These are phyloP conservation scores for Cichladusa arquata DNA, from an alignment of 2,113 vertebrate genomes.

Conservation along the genomic window DNA sequence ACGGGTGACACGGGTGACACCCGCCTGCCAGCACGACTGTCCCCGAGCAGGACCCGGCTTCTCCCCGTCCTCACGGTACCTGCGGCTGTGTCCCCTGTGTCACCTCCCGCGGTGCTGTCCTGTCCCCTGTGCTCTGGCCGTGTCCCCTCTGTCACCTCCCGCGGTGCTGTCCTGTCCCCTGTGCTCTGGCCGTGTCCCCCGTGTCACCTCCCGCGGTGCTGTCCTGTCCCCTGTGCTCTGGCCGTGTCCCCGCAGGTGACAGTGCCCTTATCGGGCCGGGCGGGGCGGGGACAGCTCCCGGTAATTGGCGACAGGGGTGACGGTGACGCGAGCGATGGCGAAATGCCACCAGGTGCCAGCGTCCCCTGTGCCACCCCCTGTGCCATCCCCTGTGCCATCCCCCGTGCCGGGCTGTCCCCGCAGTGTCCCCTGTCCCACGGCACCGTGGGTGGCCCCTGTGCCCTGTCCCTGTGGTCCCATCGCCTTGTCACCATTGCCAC, in stretches of 20 bases:
- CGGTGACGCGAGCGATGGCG: not conserved
- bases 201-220: not conserved
- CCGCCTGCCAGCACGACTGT: not conserved
- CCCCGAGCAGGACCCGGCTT: not conserved
- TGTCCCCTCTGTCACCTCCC: fast-evolving
- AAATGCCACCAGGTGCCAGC: not conserved
- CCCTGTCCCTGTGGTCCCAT: not conserved
- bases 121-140: too few relatives aligned
- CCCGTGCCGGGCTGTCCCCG: not conserved
- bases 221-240: too few relatives aligned
- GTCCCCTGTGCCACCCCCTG: not conserved
- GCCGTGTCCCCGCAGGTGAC: not conserved
- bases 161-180: not conserved
- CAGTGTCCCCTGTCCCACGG: not conserved
- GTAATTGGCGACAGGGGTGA: not conserved
- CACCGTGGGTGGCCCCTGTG: not conserved
- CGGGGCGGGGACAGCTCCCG: not conserved
- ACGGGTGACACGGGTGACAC: not conserved
- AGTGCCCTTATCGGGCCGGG: not conserved
- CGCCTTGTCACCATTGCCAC: not conserved
- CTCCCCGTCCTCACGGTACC: not conserved
- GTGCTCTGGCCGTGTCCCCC: not conserved
- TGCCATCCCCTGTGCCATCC: not conserved
- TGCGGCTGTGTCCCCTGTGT: not conserved
- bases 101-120: fast-evolving